These are phyloP conservation scores for Leptodactylus fuscus DNA, from an alignment of 2,113 vertebrate species.

Conservation along the genomic window DNA sequence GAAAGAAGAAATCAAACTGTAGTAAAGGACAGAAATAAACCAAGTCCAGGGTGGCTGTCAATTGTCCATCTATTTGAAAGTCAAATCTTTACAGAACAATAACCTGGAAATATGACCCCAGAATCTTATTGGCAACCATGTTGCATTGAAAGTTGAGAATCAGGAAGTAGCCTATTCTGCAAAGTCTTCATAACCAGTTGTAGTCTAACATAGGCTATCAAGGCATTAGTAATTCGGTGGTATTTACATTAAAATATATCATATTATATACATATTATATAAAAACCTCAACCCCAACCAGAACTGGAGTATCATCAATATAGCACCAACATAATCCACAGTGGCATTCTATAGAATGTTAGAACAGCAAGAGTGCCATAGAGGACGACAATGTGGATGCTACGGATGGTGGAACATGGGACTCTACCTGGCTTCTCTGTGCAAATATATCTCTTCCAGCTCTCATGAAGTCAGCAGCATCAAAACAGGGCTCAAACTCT, in stretches of 20 bases:
- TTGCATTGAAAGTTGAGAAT: neutral
- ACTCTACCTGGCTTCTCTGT: conserved; percentile 93
- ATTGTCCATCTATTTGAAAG: neutral
- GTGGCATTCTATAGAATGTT: too few relatives aligned
- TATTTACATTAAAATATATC: too few relatives aligned
- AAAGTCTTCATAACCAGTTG: too few relatives aligned
- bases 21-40: neutral
- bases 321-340: too few relatives aligned
- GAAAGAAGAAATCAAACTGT: neutral
- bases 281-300: too few relatives aligned
- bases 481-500: conserved; percentile 96
- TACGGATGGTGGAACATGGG: neutral
- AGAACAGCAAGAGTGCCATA: neutral
- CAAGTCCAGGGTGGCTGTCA: neutral
- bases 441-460: conserved; percentile 96
- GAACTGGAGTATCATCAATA: neutral
- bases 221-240: neutral
- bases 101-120: neutral
- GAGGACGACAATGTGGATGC: neutral
- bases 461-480: conserved; percentile 97
- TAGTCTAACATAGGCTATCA: neutral
- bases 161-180: neutral
- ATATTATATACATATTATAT: too few relatives aligned
- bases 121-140: neutral
- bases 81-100: neutral